Base-by-base conservation (phyloP, 2,113 vertebrate species). In the Columba janthina region DNA sequence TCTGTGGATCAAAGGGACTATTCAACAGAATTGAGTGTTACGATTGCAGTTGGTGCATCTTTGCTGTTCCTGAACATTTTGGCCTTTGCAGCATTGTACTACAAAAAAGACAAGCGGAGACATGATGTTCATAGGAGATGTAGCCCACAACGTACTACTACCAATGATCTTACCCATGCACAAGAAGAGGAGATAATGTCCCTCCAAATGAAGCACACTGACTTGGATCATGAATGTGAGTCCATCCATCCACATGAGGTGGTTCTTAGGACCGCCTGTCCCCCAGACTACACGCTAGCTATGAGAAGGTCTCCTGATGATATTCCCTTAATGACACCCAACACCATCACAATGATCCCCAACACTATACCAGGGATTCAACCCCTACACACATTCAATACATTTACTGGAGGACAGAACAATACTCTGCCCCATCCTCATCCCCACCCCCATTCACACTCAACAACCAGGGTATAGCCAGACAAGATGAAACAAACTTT, bases 131-230 rank as follows among this genome's bases (percentile, higher is more conserved):
- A 99, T 40, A 97, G 99, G 93, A 98, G 99, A 94, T 99, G 99
- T 95, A 99, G 99, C 97, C 99, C 99, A 12, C 99, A 99, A 90
- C 98, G 99, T 72, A 99, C 98, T 17, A 98, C 99, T 3, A 98
- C 99, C 95, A 99, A 99, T 29, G 99, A 99, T 96, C 98, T 99
- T 85, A 98, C 99, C 77, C 99, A 99, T 92, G 99, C 99, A 91
- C 99, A 99, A 97, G 99, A 99, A 98, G 99, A 99, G 97, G 99
- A 99, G 97, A 99, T 99, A 96, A 99, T 99, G 99, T 99, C 99
- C 95, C 98, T 99, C 91, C 99, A 99, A 97, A 99, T 99, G 99
- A 99, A 99, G 98, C 99, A 99, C 98, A 99, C 99, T 66, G 99
- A 99, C 96, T 98, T 99, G 98, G 99, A 99, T 97, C 99, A 99